phyloP scores from a whole-genome alignment of 1,140 invertebrate genomes.

The Andrena cerasifolii region DNA sequence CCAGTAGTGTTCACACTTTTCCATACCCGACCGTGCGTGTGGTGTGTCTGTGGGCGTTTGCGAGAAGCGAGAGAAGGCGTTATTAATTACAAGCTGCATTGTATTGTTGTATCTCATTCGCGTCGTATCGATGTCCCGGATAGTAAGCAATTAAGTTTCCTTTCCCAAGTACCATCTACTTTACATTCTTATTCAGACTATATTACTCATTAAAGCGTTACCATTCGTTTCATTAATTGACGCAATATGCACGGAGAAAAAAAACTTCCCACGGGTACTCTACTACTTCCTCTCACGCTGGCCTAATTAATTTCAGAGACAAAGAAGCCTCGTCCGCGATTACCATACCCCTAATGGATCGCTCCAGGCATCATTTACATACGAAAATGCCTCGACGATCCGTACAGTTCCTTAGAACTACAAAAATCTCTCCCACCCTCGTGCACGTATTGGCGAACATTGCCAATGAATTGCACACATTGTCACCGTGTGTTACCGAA shows the following conservation, averaged over 20 bases:
- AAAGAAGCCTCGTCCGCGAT: neutral
- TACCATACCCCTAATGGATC: neutral
- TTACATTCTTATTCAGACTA: conserved; percentile 12
- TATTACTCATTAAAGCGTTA: conserved; percentile 34
- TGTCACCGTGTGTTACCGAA: conserved; percentile 35
- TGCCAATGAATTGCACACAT: conserved; percentile 17
- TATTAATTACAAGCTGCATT: conserved; percentile 52
- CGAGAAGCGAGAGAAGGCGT: conserved; percentile 62
- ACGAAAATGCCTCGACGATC: neutral
- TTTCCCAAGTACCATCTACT: conserved; percentile 33
- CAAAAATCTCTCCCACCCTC: neutral
- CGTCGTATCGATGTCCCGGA: neutral
- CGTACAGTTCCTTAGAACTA: neutral
- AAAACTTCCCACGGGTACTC: conserved; percentile 3
- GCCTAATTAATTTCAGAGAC: neutral
- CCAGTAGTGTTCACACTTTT: conserved; percentile 22
- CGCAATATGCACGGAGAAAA: conserved; percentile 43
- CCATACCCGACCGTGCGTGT: neutral
- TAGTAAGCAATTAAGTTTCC: conserved; percentile 8
- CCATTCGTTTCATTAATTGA: conserved; percentile 23
- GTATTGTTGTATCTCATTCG: neutral
- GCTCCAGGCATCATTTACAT: neutral
- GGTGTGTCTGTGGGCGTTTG: conserved; percentile 12
- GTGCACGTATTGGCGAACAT: neutral
- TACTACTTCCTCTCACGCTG: neutral